These are phyloP conservation scores for Myotis myotis DNA, from an alignment of 2,797 vertebrate species.

Conservation along the genomic window DNA sequence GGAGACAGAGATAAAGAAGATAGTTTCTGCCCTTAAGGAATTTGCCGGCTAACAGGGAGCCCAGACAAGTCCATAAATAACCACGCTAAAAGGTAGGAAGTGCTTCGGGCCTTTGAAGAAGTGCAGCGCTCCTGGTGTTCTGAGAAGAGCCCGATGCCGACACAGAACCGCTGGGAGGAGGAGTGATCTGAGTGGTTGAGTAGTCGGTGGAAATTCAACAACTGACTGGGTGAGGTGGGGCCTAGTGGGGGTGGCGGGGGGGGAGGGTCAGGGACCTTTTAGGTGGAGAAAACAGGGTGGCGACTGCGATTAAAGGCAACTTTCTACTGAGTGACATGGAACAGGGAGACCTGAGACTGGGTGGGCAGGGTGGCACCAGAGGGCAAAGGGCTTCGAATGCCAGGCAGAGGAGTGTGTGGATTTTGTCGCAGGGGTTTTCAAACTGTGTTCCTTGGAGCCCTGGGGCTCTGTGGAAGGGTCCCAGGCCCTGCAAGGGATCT, in stretches of 20 bases:
- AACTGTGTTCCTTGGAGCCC: background rate
- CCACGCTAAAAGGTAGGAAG: slow-evolving; percentile 47
- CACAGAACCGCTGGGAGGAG: fast-evolving
- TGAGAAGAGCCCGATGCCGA: background rate
- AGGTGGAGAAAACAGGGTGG: background rate
- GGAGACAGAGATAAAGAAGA: slow-evolving; percentile 62
- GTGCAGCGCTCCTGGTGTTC: background rate
- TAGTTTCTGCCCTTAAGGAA: slow-evolving; percentile 62
- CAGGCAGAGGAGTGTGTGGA: background rate
- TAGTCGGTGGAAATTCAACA: background rate
- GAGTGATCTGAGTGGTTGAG: fast-evolving
- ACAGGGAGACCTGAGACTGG: background rate
- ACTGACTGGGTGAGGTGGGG: background rate
- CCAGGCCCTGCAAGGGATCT: fast-evolving
- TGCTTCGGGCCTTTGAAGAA: background rate
- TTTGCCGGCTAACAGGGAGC: slow-evolving; percentile 52
- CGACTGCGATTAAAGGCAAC: too few species aligned
- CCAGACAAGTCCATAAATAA: slow-evolving; percentile 66
- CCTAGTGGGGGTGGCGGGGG: fast-evolving
- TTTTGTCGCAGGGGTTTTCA: background rate
- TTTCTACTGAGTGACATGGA: background rate
- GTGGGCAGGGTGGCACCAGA: background rate
- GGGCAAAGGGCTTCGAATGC: background rate
- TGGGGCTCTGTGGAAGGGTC: background rate
- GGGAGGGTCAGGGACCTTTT: background rate